Percentiles rank a stretch among this genome's conserved stretches.
Conservation (phyloP, 2,888 invertebrate species). For the Ommatoiulus sabulosus region DNA sequence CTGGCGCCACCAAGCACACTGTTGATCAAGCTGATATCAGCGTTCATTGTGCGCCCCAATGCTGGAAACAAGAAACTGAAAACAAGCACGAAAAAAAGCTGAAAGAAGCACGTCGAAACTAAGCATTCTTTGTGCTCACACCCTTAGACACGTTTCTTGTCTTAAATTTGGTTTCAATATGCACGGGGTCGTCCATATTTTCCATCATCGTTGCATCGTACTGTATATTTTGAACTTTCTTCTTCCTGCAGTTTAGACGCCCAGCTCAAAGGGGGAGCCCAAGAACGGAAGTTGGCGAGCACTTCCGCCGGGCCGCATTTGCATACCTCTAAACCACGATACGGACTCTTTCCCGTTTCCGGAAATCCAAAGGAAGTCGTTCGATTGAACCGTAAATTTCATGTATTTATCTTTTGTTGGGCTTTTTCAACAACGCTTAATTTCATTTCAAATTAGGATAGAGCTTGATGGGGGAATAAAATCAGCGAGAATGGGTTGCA, state of each 20-base stretch:
- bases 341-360: conserved; percentile 1
- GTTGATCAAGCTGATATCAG: too few species aligned
- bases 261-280: neutral
- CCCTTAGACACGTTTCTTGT: too few species aligned
- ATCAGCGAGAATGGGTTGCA: neutral
- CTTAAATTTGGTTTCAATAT: too few species aligned
- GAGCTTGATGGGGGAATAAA: neutral
- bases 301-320: conserved; percentile 7
- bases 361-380: conserved; percentile 17
- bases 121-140: too few species aligned
- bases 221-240: neutral
- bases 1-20: too few species aligned
- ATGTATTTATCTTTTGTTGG: conserved; percentile 31
- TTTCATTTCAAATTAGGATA: conserved; percentile 18
- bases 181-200: too few species aligned
- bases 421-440: conserved; percentile 21
- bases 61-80: too few species aligned
- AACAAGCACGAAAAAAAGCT: too few species aligned
- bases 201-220: too few species aligned
- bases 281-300: conserved; percentile 21
- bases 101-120: too few species aligned
- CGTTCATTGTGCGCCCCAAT: too few species aligned
- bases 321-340: conserved; percentile 22
- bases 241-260: neutral
- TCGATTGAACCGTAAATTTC: conserved; percentile 32